Conservation (phyloP, 2,113 vertebrate genomes). For the Mola mola region DNA sequence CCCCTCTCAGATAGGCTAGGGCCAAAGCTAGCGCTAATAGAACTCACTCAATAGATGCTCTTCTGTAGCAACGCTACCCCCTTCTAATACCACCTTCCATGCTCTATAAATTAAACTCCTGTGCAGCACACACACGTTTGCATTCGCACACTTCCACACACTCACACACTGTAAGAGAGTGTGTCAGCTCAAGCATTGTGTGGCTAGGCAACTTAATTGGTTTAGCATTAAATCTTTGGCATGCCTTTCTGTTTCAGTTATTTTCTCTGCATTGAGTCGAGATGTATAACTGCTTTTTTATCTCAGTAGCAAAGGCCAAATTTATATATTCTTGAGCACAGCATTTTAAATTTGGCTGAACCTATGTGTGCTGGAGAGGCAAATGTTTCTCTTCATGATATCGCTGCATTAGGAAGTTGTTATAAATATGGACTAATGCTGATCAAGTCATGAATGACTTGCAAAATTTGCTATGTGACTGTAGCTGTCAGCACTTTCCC, state of each 20-base stretch:
- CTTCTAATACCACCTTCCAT: slow-evolving; percentile 17
- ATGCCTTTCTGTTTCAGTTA: slow-evolving; percentile 52
- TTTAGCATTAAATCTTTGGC: slow-evolving; percentile 72
- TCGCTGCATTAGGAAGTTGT: background rate
- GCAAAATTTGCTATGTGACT: background rate
- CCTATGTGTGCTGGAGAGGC: background rate
- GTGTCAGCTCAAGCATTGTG: slow-evolving; percentile 59
- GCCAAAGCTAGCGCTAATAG: slow-evolving; percentile 70
- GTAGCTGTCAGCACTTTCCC: too few relatives aligned
- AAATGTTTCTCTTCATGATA: slow-evolving; percentile 1
- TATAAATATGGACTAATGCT: background rate
- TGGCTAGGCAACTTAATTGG: slow-evolving; percentile 63
- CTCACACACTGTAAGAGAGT: slow-evolving; percentile 26
- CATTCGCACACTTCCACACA: slow-evolving; percentile 10
- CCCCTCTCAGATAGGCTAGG: slow-evolving; percentile 50
- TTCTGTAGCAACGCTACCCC: slow-evolving; percentile 21
- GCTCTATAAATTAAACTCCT: slow-evolving; percentile 71
- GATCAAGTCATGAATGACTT: background rate
- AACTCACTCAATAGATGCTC: slow-evolving; percentile 59
- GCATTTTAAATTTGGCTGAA: slow-evolving; percentile 18
- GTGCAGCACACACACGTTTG: slow-evolving; percentile 20
- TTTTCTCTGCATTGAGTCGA: slow-evolving; percentile 16
- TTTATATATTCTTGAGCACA: slow-evolving; percentile 17
- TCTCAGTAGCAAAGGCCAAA: slow-evolving; percentile 25
- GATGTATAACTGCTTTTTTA: slow-evolving; percentile 17